Base-by-base conservation (phyloP, 2,888 invertebrate genomes). In the Agonopterix alstromeriana region DNA sequence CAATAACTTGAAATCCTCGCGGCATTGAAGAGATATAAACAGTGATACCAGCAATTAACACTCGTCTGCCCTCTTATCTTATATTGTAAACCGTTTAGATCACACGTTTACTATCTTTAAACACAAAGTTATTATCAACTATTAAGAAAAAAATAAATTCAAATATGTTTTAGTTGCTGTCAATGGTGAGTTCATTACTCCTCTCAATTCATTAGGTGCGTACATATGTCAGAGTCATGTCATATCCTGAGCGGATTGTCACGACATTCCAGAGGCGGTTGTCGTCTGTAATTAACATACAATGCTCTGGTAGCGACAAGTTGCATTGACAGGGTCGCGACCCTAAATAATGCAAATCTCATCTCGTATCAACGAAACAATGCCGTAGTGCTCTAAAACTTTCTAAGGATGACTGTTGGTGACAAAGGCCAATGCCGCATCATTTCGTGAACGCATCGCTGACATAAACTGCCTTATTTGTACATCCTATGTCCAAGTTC, bases 231-330 rank as follows among this genome's bases (percentile, higher is more conserved):
- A 53, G 48, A 51, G 36, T 5, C 46, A 27, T 42, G 45, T 48
- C 48, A 48, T 42, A 36, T 12, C 27, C 27, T 57, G 66, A 61
- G 60, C 65, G 71, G 60, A 59, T 66, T 65, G 62, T 64, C 58
- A 56, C 66, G 65, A 64, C 70, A 70, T 70, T 63, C 67, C 66
- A 51, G 59, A 62, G 53, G 53, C 56, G 38, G 61, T 65, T 76
- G 78, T 73, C 71, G 70, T 50, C 53, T 27, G 56, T 61, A 61
- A 86, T 87, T 87, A 83, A 60, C 87, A 87, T 86, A 87, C 87
- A 87, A 87, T 87, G 78, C 73, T 62, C 61, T 72, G 70, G 87
- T 84, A 86, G 87, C 86, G 63, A 62, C 61, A 47, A 53, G 56
- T 60, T 60, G 53, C 56, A 57, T 61, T 64, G 67, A 67, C 67